Base-by-base conservation (phyloP, 2,797 vertebrate genomes). In the Pipistrellus kuhlii region DNA sequence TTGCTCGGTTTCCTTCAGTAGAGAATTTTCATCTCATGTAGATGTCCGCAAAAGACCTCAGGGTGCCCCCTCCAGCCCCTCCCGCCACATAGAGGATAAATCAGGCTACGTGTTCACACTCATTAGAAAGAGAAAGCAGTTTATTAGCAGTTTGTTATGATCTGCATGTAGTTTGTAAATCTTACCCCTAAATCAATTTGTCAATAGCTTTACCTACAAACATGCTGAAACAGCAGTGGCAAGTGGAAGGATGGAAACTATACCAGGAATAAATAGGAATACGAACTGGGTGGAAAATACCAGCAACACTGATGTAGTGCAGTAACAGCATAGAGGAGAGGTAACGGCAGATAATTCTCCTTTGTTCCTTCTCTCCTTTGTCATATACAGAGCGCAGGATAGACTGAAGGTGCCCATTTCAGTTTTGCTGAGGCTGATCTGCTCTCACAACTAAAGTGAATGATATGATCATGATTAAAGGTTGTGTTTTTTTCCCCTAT, bases 121-220 rank as follows among this genome's bases (percentile, higher is more conserved):
- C 87, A 75, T 94, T 93, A 83, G 41, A 77, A 64, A 92, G 7
- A 91, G 75, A 88, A 72, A 76, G n/a, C n/a, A 78, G 68, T 94
- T 93, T 95, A 95, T 95, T 95, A 91, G 57, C 69, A 76, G 44
- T 90, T 90, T 85, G 87, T 90, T 94, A 55, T 93, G 57, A 95
- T 91, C 77, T 90, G 46, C 62, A 9, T 83, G 55, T 32, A 91
- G 82, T 95, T 96, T 95, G 91, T 95, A 95, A 95, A 93, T 95
- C 82, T 90, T 76, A 62, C 38, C 32, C 41, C 48, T 0, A 48
- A 76, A 91, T 95, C 94, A 94, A 80, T 97, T 96, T 90, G 38
- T 85, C 91, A 62, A 90, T 96, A 94, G 72, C 41, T 8, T 95
- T 77, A 69, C 48, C 4, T 44, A 14, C 14, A 62, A 88, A 88